Percentiles rank a stretch among this genome's conserved stretches.
Evolutionary conservation across 2,113 vertebrate species (phyloP).

Genomic region (Trematomus loennbergii): DNA sequence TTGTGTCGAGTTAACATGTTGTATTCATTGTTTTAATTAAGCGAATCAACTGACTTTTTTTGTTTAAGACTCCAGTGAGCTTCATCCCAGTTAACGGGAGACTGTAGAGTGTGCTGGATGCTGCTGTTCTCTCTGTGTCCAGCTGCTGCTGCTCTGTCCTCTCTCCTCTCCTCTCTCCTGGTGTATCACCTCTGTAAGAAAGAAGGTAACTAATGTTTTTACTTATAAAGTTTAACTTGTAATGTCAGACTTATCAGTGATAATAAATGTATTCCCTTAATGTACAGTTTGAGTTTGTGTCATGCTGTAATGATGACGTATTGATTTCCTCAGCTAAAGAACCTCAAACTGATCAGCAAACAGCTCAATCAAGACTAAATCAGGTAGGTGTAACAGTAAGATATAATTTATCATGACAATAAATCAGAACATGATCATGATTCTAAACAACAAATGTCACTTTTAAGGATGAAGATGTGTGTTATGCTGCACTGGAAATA

Average conservation of each 20-base stretch:
- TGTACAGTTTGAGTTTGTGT: not conserved
- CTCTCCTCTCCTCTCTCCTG: constrained; percentile 37
- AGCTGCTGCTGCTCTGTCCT: constrained; percentile 26
- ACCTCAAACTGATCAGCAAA: constrained; percentile 5
- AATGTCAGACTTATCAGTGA: not conserved
- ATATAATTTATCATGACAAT: not conserved
- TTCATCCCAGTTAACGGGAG: too few species aligned
- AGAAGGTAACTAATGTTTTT: constrained; percentile 40
- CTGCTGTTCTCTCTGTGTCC: constrained; percentile 57
- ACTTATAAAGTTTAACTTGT: not conserved
- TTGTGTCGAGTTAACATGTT: too few species aligned
- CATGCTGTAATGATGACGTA: not conserved
- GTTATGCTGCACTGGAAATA: too few species aligned
- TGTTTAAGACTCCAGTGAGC: constrained; percentile 24
- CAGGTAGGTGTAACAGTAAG: not conserved
- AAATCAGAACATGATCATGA: not conserved
- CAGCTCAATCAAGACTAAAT: not conserved
- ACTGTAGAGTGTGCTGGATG: too few species aligned
- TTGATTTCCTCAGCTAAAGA: constrained; percentile 12
- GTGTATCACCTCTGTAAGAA: constrained; percentile 33
- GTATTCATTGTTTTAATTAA: too few species aligned
- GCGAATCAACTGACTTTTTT: not conserved
- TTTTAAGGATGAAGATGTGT: too few species aligned
- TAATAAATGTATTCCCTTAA: not conserved
- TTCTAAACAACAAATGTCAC: too few species aligned